phyloP scores from a whole-genome alignment of 2,113 vertebrate genomes.

The Megaceryle torquata region DNA sequence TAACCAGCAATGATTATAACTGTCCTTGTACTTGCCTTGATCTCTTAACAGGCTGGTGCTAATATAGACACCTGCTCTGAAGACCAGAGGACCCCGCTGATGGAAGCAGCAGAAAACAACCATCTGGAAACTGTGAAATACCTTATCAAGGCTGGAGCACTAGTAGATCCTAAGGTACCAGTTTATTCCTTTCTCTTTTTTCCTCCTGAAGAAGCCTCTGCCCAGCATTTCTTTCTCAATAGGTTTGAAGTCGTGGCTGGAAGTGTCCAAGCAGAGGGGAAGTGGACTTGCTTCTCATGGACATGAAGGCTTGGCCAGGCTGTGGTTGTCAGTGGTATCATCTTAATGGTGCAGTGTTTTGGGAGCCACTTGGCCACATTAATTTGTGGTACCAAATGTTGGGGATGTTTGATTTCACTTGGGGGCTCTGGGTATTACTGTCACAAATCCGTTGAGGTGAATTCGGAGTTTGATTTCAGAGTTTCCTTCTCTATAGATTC shows the following conservation, averaged over 20 bases:
- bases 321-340: not conserved
- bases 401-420: not conserved
- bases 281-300: not conserved
- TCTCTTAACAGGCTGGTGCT: conserved; percentile 84
- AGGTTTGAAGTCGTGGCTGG: not conserved
- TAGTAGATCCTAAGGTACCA: conserved; percentile 86
- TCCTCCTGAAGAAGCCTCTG: not conserved
- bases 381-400: not conserved
- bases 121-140: conserved; percentile 93
- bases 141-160: conserved; percentile 91
- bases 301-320: not conserved
- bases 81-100: conserved; percentile 91
- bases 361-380: not conserved
- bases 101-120: conserved; percentile 94
- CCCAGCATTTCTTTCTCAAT: not conserved
- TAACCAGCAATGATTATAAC: not conserved
- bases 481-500: not conserved
- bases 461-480: not conserved
- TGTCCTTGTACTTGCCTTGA: not conserved
- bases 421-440: too few species aligned
- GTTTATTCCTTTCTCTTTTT: not conserved
- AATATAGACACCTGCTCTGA: conserved; percentile 93
- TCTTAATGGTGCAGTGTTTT: not conserved
- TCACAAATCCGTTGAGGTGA: not conserved
- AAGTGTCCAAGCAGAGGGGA: not conserved